Conservation (phyloP, 2,113 vertebrate species). For the Sitta europaea region DNA sequence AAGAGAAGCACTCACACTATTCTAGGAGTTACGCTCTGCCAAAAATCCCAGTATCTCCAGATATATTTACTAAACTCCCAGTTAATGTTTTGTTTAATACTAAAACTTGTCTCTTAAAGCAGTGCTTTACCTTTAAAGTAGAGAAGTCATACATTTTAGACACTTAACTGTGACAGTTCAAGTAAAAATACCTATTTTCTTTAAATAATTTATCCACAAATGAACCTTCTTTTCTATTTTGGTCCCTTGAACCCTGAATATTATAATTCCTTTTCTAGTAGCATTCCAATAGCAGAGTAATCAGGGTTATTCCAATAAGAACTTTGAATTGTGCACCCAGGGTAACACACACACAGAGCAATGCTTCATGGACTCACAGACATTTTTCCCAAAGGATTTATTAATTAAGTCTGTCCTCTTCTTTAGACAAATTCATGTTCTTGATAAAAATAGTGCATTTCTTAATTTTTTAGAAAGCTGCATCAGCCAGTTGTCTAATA, state of each 20-base stretch:
- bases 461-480: background rate
- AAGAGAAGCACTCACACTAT: slow-evolving; percentile 4
- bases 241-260: background rate
- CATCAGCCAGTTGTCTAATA: slow-evolving; percentile 1
- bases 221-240: background rate
- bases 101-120: background rate
- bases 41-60: slow-evolving; percentile 36
- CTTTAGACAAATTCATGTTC: background rate
- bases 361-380: background rate
- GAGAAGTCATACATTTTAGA: background rate
- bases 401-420: background rate
- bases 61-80: background rate
- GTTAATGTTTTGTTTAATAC: background rate
- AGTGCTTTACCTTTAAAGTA: background rate
- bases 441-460: background rate
- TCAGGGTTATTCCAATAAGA: background rate
- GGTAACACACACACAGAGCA: background rate
- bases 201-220: background rate
- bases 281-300: background rate
- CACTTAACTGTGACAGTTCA: background rate
- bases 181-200: background rate
- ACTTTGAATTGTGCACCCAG: background rate
- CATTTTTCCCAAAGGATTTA: background rate
- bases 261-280: background rate
- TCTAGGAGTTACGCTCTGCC: background rate